Evolutionary conservation across 1,140 invertebrate species (phyloP), one percentile per base, ranked within the genome.

Genomic region (Drosophila ananassae): DNA sequence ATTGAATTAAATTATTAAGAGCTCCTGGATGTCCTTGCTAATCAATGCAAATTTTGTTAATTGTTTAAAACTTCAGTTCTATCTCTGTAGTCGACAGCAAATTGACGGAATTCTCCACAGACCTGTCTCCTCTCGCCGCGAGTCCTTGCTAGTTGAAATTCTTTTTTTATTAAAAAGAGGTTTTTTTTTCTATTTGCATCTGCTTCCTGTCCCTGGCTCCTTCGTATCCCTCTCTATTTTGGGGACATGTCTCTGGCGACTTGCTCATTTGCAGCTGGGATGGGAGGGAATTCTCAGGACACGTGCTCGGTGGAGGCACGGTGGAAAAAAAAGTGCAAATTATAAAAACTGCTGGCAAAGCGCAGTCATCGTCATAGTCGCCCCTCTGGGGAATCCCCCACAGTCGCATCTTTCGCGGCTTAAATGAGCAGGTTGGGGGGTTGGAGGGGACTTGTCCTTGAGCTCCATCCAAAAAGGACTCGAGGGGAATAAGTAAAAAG

Each of bases 301-400:
- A 74, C 72, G 72, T 74, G 72, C 72, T 37, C 69, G 62, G 59
- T 50, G 34, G 50, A 61, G 37, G 7, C 56, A n/a, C n/a, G n/a
- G n/a, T n/a, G n/a, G 56, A 62, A 37, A 63, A 79, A 58, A 61
- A 68, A 79, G 77, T 85, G 81, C 77, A 87, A 87, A 87, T 87
- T 89, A 89, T 87, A 87, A 87, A 78, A 83, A 87, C 60, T 89
- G 84, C 75, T 87, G 84, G 79, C 82, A 87, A 87, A 87, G 84
- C 83, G 75, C 84, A 68, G 71, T 77, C 79, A 72, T 62, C 68
- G 81, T 84, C 81, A 80, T 73, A 77, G 76, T 61, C 66, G 28
- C 47, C 30, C 59, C 56, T 72, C 67, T 73, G 77, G 82, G 81
- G 67, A 71, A 69, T 69, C 52, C 44, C 63, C 3, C 32, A 9